phyloP scores from a whole-genome alignment of 92 coral and sea anemone genomes.

The Zoanthus sansibaricus region DNA sequence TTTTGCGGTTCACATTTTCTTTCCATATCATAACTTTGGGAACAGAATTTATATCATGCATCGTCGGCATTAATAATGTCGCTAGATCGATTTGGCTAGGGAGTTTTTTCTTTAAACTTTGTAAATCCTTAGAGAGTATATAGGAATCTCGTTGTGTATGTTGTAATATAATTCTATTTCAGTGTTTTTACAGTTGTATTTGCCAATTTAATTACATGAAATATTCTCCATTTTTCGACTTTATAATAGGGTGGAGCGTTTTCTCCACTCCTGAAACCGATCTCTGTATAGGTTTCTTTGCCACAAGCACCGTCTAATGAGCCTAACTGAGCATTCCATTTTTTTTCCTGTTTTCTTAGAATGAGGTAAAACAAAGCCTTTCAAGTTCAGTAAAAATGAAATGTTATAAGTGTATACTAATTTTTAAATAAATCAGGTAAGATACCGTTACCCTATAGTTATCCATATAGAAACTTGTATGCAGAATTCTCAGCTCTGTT shows the following conservation, averaged over 20 bases:
- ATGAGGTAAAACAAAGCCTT: neutral
- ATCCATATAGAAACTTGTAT: too few relatives aligned
- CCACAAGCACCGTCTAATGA: neutral
- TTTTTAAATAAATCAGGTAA: too few relatives aligned
- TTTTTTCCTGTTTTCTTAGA: neutral
- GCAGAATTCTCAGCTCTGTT: too few relatives aligned
- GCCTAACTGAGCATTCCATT: neutral
- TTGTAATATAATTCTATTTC: neutral
- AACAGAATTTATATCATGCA: neutral
- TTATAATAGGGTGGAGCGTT: neutral
- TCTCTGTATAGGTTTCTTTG: neutral
- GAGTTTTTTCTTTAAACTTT: neutral
- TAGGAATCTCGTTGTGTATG: neutral
- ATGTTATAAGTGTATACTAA: too few relatives aligned
- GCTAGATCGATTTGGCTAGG: neutral
- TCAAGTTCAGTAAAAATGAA: neutral
- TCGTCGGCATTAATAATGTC: neutral
- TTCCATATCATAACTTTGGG: neutral
- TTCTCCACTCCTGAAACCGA: neutral
- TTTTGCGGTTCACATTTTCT: neutral
- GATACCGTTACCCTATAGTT: too few relatives aligned
- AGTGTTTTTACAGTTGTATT: neutral
- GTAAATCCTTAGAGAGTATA: neutral
- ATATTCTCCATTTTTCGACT: neutral
- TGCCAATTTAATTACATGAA: neutral